Conservation (phyloP, 2,888 invertebrate species). For the Arrhopalites spinosus region DNA sequence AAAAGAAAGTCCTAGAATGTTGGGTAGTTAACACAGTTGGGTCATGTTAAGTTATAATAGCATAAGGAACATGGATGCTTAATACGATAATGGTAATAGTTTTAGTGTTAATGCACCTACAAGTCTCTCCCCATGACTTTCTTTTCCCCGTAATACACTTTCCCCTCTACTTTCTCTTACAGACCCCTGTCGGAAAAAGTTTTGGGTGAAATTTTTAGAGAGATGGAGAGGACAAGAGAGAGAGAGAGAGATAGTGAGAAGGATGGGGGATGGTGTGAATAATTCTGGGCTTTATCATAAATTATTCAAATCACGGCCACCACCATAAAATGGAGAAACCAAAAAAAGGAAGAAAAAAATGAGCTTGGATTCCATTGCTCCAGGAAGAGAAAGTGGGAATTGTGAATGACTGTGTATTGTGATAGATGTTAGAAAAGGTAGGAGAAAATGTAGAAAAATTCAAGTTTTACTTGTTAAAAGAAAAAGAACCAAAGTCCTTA, state of each 20-base stretch:
- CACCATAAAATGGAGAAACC: constrained; percentile 38
- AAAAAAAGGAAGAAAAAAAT: constrained; percentile 12
- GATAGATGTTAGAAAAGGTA: not conserved
- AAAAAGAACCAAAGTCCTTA: not conserved
- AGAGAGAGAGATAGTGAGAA: constrained; percentile 22
- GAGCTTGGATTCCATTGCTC: not conserved
- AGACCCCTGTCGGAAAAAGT: not conserved
- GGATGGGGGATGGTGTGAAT: constrained; percentile 42
- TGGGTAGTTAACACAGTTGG: too few relatives aligned
- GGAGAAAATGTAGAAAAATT: not conserved
- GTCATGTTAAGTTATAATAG: not conserved
- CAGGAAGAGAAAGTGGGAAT: not conserved
- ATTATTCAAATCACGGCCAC: constrained; percentile 55
- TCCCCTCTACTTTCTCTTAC: not conserved
- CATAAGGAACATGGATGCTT: not conserved
- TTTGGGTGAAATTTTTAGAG: not conserved
- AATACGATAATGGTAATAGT: constrained; percentile 4
- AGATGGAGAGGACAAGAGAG: not conserved
- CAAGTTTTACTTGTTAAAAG: not conserved
- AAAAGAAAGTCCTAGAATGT: too few relatives aligned
- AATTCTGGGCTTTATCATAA: constrained; percentile 48
- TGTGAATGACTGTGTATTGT: not conserved
- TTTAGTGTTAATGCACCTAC: not conserved
- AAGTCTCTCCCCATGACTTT: not conserved
- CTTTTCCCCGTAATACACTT: not conserved